phyloP scores from a whole-genome alignment of 2,113 vertebrate species.

The Acanthochromis polyacanthus region DNA sequence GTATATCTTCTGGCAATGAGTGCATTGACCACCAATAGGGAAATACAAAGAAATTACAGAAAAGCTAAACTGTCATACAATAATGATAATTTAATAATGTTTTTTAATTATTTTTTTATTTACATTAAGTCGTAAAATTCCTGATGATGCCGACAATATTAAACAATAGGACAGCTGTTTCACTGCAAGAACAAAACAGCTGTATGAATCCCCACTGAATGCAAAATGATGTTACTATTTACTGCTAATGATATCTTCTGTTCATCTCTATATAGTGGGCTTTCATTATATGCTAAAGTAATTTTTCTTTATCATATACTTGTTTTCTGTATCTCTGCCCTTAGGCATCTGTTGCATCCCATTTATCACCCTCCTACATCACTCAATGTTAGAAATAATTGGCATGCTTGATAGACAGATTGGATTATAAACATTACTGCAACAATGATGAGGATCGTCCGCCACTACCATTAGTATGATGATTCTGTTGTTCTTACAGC shows the following conservation, averaged over 20 bases:
- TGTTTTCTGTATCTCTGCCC: slow-evolving; percentile 46
- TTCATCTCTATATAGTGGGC: slow-evolving; percentile 9
- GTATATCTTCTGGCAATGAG: too few relatives aligned
- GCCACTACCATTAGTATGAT: slow-evolving; percentile 72
- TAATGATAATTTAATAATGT: too few relatives aligned
- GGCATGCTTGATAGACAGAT: slow-evolving; percentile 72
- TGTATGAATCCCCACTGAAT: background rate
- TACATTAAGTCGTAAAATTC: too few relatives aligned
- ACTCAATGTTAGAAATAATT: slow-evolving; percentile 54
- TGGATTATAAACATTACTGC: slow-evolving; percentile 73
- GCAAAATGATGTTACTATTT: background rate
- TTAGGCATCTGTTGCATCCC: slow-evolving; percentile 61
- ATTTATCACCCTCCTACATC: slow-evolving; percentile 46
- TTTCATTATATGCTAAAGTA: slow-evolving; percentile 9
- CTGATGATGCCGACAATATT: too few relatives aligned
- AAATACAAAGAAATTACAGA: too few relatives aligned
- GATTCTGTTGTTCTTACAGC: slow-evolving; percentile 72
- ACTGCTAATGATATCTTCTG: slow-evolving; percentile 14
- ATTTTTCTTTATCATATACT: slow-evolving; percentile 31
- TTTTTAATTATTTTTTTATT: too few relatives aligned
- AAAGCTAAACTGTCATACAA: too few relatives aligned
- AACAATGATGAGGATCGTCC: slow-evolving; percentile 61
- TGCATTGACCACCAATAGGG: too few relatives aligned
- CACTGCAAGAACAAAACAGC: too few relatives aligned
- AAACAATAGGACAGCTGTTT: too few relatives aligned